phyloP scores from a whole-genome alignment of 2,113 vertebrate species.

The Atractosteus spatula region DNA sequence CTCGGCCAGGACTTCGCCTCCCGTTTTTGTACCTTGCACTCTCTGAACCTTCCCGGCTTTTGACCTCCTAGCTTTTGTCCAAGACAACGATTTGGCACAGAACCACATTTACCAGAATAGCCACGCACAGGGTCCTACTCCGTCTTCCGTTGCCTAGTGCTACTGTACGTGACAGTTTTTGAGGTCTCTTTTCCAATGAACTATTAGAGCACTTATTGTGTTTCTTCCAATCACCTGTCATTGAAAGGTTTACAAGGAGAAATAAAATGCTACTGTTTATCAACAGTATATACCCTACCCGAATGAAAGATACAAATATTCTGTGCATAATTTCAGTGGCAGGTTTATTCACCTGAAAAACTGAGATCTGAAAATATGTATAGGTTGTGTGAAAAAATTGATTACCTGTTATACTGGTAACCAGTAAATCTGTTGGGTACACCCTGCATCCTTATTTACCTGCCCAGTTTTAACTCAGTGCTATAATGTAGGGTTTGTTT shows the following conservation, averaged over 20 bases:
- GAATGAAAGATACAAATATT: background rate
- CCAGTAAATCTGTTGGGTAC: background rate
- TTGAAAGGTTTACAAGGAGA: background rate
- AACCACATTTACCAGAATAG: too few species aligned
- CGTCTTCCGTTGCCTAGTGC: too few species aligned
- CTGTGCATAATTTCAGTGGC: background rate
- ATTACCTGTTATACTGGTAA: background rate
- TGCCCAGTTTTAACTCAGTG: background rate
- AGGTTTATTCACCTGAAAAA: background rate
- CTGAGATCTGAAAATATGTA: background rate
- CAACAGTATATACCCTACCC: background rate
- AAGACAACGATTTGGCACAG: too few species aligned
- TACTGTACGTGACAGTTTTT: too few species aligned
- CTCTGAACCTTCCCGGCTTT: too few species aligned
- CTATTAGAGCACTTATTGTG: background rate
- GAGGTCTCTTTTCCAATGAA: background rate
- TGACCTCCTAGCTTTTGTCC: too few species aligned
- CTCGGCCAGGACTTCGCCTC: too few species aligned
- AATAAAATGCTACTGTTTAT: background rate
- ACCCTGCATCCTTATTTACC: background rate
- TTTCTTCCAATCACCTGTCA: constrained; percentile 10
- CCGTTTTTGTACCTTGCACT: too few species aligned
- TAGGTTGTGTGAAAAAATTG: background rate
- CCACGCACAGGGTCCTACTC: too few species aligned
- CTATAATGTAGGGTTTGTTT: too few species aligned